Evolutionary conservation across 2,797 vertebrate species (phyloP).

Genomic region (Petrocephalus sullivani): DNA sequence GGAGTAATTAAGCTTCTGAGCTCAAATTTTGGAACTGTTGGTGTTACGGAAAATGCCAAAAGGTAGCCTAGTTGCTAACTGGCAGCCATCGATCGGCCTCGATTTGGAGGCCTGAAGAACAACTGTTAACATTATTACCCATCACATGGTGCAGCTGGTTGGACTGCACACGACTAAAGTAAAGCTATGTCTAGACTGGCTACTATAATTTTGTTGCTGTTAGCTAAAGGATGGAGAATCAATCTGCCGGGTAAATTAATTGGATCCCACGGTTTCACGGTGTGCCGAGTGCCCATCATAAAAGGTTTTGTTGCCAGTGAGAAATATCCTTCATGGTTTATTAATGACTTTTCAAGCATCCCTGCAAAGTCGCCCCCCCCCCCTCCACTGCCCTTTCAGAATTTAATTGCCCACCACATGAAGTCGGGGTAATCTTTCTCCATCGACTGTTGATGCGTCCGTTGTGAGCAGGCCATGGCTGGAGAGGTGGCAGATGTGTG

Average conservation of each 20-base stretch:
- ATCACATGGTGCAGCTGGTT: neutral
- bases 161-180: neutral
- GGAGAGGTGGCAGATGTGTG: constrained; percentile 20
- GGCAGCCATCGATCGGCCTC: neutral
- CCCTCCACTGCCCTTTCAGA: constrained; percentile 5
- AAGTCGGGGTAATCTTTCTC: constrained; percentile 18
- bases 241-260: constrained; percentile 24
- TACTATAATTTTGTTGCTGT: neutral
- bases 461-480: neutral
- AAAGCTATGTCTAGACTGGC: neutral
- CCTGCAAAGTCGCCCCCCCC: constrained; percentile 5
- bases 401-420: constrained; percentile 25
- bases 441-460: constrained; percentile 7
- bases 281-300: constrained; percentile 11
- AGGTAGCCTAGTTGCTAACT: neutral
- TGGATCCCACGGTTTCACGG: constrained; percentile 19
- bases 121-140: neutral
- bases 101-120: neutral
- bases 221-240: constrained; percentile 14
- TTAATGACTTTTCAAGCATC: constrained; percentile 25
- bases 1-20: neutral
- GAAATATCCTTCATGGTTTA: constrained; percentile 27
- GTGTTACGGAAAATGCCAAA: neutral
- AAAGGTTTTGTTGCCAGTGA: constrained; percentile 21
- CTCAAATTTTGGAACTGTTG: neutral